Evolutionary conservation across 35 echinoderm and acorn worm genomes (phyloP).

Genomic region (Strongylocentrotus purpuratus): DNA sequence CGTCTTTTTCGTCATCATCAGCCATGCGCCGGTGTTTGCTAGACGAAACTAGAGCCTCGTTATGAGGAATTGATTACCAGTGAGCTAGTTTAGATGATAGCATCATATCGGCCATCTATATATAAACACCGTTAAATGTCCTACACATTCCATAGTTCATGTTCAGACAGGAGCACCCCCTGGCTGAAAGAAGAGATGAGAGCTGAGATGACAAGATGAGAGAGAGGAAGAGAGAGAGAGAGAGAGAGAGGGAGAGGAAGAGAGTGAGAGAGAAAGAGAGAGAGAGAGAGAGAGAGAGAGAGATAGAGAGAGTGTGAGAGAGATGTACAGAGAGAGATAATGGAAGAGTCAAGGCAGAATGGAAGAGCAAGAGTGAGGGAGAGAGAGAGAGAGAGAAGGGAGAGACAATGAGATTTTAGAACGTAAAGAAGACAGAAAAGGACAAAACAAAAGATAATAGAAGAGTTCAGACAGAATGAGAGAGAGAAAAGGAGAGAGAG

Average conservation of each 20-base stretch:
- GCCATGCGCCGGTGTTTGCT: background rate
- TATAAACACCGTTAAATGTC: slow-evolving; percentile 18
- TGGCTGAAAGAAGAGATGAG: background rate
- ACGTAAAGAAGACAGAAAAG: background rate
- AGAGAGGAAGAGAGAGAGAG: background rate
- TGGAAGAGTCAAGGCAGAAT: slow-evolving; percentile 16
- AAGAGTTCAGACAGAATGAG: background rate
- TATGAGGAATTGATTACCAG: slow-evolving; percentile 12
- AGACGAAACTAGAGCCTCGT: slow-evolving; percentile 9
- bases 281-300: background rate
- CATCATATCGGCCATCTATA: slow-evolving; percentile 4
- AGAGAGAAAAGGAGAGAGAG: background rate
- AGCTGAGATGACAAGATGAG: background rate
- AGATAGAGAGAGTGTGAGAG: background rate
- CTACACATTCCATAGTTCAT: slow-evolving; percentile 10
- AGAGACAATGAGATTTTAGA: background rate
- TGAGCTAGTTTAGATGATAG: slow-evolving; percentile 10
- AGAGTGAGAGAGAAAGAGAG: background rate
- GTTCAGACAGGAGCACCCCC: background rate
- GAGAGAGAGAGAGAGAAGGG: background rate
- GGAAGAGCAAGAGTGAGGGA: background rate
- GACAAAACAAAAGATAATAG: background rate
- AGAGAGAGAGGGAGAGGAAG: background rate
- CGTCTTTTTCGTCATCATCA: background rate
- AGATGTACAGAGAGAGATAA: too few relatives aligned